Evolutionary conservation across 1,140 invertebrate species (phyloP).

Genomic region (Nephila pilipes): DNA sequence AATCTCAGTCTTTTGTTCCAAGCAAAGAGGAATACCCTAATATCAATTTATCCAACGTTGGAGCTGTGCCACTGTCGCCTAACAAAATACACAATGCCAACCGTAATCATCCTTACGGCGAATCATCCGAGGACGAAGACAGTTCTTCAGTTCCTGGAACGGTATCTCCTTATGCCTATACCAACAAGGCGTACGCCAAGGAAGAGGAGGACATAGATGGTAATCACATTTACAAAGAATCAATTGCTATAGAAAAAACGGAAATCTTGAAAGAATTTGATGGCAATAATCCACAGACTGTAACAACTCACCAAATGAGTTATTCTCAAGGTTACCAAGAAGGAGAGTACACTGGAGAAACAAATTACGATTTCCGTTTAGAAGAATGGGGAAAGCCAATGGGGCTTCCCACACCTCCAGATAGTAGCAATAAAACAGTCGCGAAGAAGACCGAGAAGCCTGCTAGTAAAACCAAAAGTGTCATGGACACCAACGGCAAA

Average conservation of each 20-base stretch:
- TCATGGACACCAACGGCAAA: constrained; percentile 39
- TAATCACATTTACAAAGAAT: constrained; percentile 68
- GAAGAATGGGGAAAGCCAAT: constrained; percentile 94
- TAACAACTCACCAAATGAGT: constrained; percentile 33
- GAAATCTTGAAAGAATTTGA: constrained; percentile 63
- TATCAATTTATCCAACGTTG: constrained; percentile 38
- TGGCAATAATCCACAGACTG: constrained; percentile 50
- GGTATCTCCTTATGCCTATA: constrained; percentile 70
- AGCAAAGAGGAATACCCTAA: constrained; percentile 22
- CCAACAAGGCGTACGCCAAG: constrained; percentile 69
- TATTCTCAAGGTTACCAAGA: constrained; percentile 66
- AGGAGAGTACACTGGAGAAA: background rate
- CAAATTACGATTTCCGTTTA: constrained; percentile 82
- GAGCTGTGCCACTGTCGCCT: constrained; percentile 15
- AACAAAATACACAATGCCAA: constrained; percentile 33
- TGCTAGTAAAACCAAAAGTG: constrained; percentile 16
- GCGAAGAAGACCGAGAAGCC: constrained; percentile 34
- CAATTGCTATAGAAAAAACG: background rate
- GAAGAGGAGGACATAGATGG: constrained; percentile 72
- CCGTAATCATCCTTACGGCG: constrained; percentile 39
- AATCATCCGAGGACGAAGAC: constrained; percentile 70
- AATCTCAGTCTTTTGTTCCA: background rate
- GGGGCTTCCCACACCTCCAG: constrained; percentile 91
- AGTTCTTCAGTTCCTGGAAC: constrained; percentile 59
- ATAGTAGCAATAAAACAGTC: constrained; percentile 81